Percentiles rank a stretch among this genome's conserved stretches.
phyloP scores from a whole-genome alignment of 2,797 vertebrate genomes.

The Mallotus villosus region DNA sequence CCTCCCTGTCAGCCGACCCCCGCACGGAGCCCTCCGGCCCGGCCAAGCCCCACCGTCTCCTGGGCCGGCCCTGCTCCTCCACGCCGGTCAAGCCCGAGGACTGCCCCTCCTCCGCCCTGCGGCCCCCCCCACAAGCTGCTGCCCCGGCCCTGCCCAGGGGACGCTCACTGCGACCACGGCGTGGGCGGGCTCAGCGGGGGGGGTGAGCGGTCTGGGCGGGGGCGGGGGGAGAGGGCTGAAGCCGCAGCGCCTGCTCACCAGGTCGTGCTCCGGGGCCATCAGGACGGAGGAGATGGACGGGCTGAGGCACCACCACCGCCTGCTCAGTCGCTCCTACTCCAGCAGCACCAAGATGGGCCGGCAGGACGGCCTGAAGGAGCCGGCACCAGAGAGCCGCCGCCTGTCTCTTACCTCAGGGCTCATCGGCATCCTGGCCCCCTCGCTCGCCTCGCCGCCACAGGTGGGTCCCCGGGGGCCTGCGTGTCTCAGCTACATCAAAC shows the following conservation, averaged over 20 bases:
- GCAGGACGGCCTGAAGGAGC: slow-evolving; percentile 82
- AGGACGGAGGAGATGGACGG: slow-evolving; percentile 83
- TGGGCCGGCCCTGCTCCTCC: slow-evolving; percentile 78
- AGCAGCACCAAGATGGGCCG: slow-evolving; percentile 80
- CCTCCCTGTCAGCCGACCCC: slow-evolving; percentile 80
- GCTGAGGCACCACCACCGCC: slow-evolving; percentile 79
- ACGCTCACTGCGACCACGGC: slow-evolving; percentile 80
- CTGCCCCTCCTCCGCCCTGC: slow-evolving; percentile 67
- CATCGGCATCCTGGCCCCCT: slow-evolving; percentile 87
- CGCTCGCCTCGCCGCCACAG: slow-evolving; percentile 72
- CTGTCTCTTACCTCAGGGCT: slow-evolving; percentile 94
- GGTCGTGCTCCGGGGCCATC: slow-evolving; percentile 82
- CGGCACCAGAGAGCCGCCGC: slow-evolving; percentile 78
- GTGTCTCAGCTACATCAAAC: too few species aligned
- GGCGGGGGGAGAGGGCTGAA: slow-evolving; percentile 71
- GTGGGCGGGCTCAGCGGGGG: slow-evolving; percentile 30
- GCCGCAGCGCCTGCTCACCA: slow-evolving; percentile 82
- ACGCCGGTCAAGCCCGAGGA: slow-evolving; percentile 76
- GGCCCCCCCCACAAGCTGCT: slow-evolving; percentile 77
- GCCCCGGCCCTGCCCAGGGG: slow-evolving; percentile 79
- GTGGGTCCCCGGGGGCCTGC: slow-evolving; percentile 35
- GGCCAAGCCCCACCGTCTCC: slow-evolving; percentile 80
- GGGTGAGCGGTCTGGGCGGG: slow-evolving; percentile 24
- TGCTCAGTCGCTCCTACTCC: slow-evolving; percentile 83
- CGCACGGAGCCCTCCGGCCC: slow-evolving; percentile 73